These are phyloP conservation scores for Gorilla gorilla DNA, from an alignment of 2,113 vertebrate species.

Conservation along the genomic window DNA sequence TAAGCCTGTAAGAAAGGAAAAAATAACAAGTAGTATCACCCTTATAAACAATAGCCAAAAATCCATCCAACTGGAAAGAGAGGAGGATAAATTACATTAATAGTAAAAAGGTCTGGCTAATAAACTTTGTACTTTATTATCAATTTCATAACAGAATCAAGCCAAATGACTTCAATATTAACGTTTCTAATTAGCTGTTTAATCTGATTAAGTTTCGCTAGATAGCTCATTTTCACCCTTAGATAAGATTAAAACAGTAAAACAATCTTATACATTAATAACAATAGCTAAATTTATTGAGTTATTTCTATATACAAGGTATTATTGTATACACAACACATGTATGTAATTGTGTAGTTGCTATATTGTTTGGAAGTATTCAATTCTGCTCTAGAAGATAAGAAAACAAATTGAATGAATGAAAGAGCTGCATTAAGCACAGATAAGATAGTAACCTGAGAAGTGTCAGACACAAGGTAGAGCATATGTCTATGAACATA, in stretches of 20 bases:
- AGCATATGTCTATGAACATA: not conserved
- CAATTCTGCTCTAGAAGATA: not conserved
- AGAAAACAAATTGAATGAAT: not conserved
- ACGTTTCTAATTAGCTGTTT: not conserved
- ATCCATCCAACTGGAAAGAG: constrained; percentile 17
- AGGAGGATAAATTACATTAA: not conserved
- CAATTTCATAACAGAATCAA: constrained; percentile 21
- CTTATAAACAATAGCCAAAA: constrained; percentile 61
- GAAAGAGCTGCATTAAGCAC: not conserved
- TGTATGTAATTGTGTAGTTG: not conserved
- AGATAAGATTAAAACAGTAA: not conserved
- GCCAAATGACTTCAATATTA: not conserved
- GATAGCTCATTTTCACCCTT: not conserved
- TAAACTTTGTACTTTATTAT: not conserved
- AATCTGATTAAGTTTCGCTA: not conserved
- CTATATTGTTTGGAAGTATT: not conserved
- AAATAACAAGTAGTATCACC: constrained; percentile 58
- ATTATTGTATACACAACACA: not conserved
- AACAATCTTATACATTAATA: not conserved
- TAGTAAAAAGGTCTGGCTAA: not conserved
- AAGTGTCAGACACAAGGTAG: not conserved
- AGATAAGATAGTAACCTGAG: not conserved
- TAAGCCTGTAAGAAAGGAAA: constrained; percentile 83
- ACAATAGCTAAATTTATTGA: not conserved
- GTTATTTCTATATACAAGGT: not conserved